Percentiles rank a stretch among this genome's conserved stretches.
Evolutionary conservation across 1,140 invertebrate species (phyloP).

Genomic region (Cecropterus lyciades): DNA sequence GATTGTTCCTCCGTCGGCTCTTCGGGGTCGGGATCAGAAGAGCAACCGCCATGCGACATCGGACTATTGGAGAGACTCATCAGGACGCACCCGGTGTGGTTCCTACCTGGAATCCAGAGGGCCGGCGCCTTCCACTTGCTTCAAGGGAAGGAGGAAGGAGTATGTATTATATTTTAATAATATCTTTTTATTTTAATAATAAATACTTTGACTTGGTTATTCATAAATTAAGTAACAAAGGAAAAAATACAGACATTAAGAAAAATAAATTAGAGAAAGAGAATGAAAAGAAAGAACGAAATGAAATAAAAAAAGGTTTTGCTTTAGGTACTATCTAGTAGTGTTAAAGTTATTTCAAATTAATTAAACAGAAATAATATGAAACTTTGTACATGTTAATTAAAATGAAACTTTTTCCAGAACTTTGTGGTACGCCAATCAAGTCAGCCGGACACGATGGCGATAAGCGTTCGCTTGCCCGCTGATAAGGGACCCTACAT

Average conservation of each 20-base stretch:
- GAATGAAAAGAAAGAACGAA: too few relatives aligned
- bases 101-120: constrained; percentile 95
- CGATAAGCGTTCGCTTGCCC: constrained; percentile 95
- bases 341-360: too few relatives aligned
- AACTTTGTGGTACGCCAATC: constrained; percentile 97
- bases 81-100: constrained; percentile 97
- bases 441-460: constrained; percentile 96
- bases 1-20: constrained; percentile 77
- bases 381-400: too few relatives aligned
- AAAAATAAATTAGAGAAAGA: too few relatives aligned
- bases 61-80: constrained; percentile 94
- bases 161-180: constrained; percentile 65
- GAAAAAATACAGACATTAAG: too few relatives aligned
- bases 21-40: constrained; percentile 76
- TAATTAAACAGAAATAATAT: too few relatives aligned
- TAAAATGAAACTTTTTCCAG: constrained; percentile 82
- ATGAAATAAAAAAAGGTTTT: too few relatives aligned
- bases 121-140: constrained; percentile 96
- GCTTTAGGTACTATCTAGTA: too few relatives aligned
- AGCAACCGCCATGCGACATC: constrained; percentile 89
- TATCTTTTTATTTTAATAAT: background rate
- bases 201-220: too few relatives aligned
- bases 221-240: too few relatives aligned
- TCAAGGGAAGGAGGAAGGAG: constrained; percentile 96
- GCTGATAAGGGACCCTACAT: constrained; percentile 94